These are phyloP conservation scores for Stictonetta naevosa DNA, from an alignment of 2,113 vertebrate species.

Conservation along the genomic window DNA sequence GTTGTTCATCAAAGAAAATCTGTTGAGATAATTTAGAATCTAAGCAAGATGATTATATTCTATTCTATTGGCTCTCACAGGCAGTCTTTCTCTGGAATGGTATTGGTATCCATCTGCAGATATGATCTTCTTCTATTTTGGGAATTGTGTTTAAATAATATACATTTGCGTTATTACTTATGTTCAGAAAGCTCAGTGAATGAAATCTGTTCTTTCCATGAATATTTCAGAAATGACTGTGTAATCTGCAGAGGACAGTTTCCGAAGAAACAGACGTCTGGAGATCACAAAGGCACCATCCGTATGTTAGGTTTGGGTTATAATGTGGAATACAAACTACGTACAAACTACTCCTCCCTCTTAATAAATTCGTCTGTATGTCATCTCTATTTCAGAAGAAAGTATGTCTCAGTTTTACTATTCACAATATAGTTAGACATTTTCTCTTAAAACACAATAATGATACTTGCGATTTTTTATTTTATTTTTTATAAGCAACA, in stretches of 20 bases:
- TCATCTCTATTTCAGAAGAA: constrained; percentile 27
- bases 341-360: background rate
- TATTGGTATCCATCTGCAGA: background rate
- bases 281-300: background rate
- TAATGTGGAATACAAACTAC: background rate
- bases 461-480: background rate
- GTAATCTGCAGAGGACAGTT: background rate
- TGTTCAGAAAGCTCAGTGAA: background rate
- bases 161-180: background rate
- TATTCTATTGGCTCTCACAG: background rate
- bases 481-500: background rate
- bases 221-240: background rate
- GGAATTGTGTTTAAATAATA: background rate
- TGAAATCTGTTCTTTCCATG: background rate
- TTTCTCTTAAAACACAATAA: constrained; percentile 38
- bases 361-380: constrained; percentile 24
- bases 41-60: background rate
- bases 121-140: background rate
- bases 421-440: constrained; percentile 32
- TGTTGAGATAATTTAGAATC: background rate
- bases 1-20: background rate
- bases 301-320: background rate
- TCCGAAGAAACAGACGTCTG: constrained; percentile 2
- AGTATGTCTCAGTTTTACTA: constrained; percentile 9
- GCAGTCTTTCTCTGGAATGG: background rate